Conservation (phyloP, 2,797 vertebrate genomes). For the Sciurus carolinensis region DNA sequence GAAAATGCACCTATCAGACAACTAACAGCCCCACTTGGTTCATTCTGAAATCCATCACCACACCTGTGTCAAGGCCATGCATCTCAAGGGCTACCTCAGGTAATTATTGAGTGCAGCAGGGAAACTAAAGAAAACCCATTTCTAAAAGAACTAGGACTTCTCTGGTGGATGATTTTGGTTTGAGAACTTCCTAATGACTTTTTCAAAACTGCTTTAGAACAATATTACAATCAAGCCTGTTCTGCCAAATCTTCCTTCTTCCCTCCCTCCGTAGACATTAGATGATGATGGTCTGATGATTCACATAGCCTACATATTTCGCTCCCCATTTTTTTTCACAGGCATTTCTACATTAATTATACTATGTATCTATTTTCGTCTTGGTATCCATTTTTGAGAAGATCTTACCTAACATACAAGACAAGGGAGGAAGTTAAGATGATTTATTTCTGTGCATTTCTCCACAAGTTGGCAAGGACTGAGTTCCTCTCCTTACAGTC, state of each 20-base stretch:
- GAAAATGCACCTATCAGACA: neutral
- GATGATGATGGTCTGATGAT: neutral
- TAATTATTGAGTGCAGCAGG: neutral
- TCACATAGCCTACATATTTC: neutral
- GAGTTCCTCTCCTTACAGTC: neutral
- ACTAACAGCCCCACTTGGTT: neutral
- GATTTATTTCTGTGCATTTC: neutral
- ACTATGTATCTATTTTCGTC: neutral
- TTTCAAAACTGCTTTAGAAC: constrained; percentile 32
- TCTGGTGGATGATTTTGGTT: neutral
- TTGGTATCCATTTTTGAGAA: neutral
- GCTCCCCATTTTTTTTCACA: neutral
- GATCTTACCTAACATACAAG: neutral
- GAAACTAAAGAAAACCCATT: neutral
- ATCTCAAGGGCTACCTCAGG: neutral
- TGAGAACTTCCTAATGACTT: neutral
- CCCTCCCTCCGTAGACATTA: neutral
- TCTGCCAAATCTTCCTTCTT: neutral
- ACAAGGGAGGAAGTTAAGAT: neutral
- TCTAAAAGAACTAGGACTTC: neutral
- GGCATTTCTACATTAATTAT: neutral
- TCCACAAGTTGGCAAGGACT: neutral
- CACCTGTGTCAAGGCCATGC: neutral
- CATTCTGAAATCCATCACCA: neutral
- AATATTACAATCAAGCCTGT: neutral